Conservation (phyloP, 2,797 vertebrate genomes). For the Anguilla obscura region DNA sequence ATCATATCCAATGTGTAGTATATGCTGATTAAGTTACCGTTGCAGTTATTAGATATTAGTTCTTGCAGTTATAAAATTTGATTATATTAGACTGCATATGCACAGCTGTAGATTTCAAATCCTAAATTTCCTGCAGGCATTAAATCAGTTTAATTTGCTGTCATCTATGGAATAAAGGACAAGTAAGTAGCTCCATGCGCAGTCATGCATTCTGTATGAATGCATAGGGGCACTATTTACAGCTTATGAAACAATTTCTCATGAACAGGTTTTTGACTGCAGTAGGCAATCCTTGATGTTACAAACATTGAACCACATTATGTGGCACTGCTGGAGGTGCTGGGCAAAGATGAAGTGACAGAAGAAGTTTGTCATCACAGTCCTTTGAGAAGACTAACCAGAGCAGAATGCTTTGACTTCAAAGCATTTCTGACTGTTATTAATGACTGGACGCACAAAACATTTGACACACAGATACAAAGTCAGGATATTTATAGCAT, state of each 20-base stretch:
- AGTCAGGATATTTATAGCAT: background rate
- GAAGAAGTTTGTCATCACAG: background rate
- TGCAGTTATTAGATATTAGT: too few species aligned
- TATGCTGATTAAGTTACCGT: too few species aligned
- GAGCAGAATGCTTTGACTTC: background rate
- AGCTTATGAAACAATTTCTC: background rate
- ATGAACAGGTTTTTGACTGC: background rate
- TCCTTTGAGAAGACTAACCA: conserved; percentile 17
- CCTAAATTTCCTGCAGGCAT: background rate
- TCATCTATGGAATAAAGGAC: background rate
- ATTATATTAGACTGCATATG: background rate
- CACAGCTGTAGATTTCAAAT: background rate
- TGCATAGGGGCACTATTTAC: background rate
- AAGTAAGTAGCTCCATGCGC: background rate
- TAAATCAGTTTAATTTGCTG: background rate
- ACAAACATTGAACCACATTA: background rate
- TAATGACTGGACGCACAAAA: background rate
- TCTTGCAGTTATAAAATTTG: too few species aligned
- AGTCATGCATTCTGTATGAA: background rate
- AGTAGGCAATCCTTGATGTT: background rate
- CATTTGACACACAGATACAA: background rate
- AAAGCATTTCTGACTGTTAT: conserved; percentile 18
- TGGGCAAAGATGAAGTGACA: background rate
- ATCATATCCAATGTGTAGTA: too few species aligned
- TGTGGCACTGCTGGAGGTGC: background rate